Base-by-base conservation (phyloP, 1,140 invertebrate genomes). In the Nixonia krombeini region DNA sequence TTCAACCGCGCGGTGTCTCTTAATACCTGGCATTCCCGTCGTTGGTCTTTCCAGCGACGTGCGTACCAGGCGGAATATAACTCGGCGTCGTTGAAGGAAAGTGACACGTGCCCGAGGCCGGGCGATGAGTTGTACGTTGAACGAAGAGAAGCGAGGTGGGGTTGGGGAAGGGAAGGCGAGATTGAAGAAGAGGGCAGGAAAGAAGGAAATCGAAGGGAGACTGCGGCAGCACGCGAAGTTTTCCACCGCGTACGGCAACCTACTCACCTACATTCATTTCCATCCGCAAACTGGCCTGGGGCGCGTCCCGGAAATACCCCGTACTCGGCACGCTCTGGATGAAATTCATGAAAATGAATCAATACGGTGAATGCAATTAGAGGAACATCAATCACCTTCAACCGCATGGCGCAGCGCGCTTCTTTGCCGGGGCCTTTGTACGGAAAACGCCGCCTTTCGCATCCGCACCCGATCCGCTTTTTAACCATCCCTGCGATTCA, bases 321-420 rank as follows among this genome's bases (percentile, higher is more conserved):
- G n/a, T n/a, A n/a, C n/a, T n/a, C n/a, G 55, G 62, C 63, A 33
- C 35, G 29, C 47, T 50, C 1, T 47, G 52, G 31, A 50, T 50
- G 40, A 50, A 62, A 57, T 40, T 25, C 46, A 55, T 63, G 66
- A 69, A 69, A 63, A 63, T 63, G 66, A 69, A 69, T 69, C 59
- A 69, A 69, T 63, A 63, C 66, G 55, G 38, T 69, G 59, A 69
- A 69, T 69, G 58, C 58, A 69, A 69, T 69, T 69, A 69, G 59
- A 55, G 66, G 50, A 63, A 63, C 59, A 69, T 69, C 66, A 69
- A 69, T 59, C 65, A 62, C 58, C 56, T 62, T 57, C 57, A 68
- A 53, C 58, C 65, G 65, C 58, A 59, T 31, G 62, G 57, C 64
- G 57, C 64, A 68, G 57, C 65, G 15, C 49, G 62, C 58, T 52